Evolutionary conservation across 1,140 invertebrate genomes (phyloP), one percentile per base, ranked within the genome.

Genomic region (Meteorus sp.): DNA sequence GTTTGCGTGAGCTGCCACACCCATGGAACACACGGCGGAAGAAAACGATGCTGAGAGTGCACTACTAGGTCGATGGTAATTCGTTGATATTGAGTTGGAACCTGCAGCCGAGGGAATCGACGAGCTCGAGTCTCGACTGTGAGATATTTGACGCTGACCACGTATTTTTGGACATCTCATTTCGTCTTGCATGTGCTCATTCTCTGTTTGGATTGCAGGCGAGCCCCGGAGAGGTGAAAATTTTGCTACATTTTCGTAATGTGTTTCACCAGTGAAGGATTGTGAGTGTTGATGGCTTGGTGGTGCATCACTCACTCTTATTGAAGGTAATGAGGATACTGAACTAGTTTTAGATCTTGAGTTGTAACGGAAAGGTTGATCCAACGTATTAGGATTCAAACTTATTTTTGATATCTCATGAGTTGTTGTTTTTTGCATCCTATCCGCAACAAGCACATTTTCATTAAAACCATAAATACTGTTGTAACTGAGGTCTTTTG

Each of bases 301-400:
- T 0, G 73, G 66, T 1, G 63, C 19, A 13, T 80, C 78, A 37
- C 70, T 75, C 0, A 80, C 76, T 50, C 75, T 69, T 72, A 80
- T 80, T 0, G 78, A 77, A 1, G 78, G 78, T 15, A 80, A 45
- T 50, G 76, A 78, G 20, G 75, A 77, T 0, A 71, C 77, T 0
- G 78, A 79, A 11, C 74, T 77, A 0, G 75, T 78, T 51, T 77
- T 80, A 11, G 62, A 69, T n/a, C 64, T 61, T 0, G 60, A 45
- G 1, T 67, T 67, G 15, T 78, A 69, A 0, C 48, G 48, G 9
- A 71, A 69, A 0, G 70, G 68, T 9, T 69, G 68, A 9, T 77
- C 72, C 0, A 75, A 47, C 5, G 47, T 65, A 2, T 19, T 62
- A 4, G 61, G 60, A 3, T 50, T 48, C 1, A 56, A 20, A 15